Evolutionary conservation across 1,140 invertebrate genomes (phyloP).

Genomic region (Drosophila nasuta): DNA sequence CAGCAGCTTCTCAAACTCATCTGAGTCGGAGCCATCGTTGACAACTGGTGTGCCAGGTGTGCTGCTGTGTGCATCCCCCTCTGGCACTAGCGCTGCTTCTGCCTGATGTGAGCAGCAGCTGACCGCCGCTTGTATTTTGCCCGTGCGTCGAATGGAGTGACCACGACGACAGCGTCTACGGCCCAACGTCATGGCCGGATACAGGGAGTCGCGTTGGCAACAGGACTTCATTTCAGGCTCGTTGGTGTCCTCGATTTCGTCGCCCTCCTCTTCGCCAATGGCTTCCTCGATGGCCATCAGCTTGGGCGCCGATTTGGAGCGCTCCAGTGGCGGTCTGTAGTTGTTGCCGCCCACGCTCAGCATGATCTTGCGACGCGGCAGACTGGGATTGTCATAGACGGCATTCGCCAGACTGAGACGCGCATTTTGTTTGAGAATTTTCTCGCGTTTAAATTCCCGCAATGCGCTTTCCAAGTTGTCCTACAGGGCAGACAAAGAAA

Average conservation of each 20-base stretch:
- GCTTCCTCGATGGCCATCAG: conserved; percentile 97
- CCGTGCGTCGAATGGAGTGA: conserved; percentile 79
- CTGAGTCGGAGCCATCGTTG: conserved; percentile 76
- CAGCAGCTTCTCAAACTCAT: conserved; percentile 83
- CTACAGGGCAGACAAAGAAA: conserved; percentile 60
- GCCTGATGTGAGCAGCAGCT: conserved; percentile 60
- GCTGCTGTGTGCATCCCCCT: neutral
- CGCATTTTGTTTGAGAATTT: conserved; percentile 96
- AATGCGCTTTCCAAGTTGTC: conserved; percentile 92
- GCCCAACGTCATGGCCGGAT: conserved; percentile 85
- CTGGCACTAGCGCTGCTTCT: conserved; percentile 23
- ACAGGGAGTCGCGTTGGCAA: conserved; percentile 84
- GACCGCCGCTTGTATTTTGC: conserved; percentile 60
- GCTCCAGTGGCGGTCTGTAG: conserved; percentile 95
- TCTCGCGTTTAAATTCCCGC: conserved; percentile 97
- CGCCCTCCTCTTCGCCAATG: conserved; percentile 92
- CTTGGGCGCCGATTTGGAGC: conserved; percentile 97
- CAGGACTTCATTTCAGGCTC: conserved; percentile 82
- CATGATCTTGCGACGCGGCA: conserved; percentile 92
- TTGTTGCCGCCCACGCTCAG: conserved; percentile 92
- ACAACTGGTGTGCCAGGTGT: neutral
- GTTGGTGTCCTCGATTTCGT: conserved; percentile 86
- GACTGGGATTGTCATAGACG: conserved; percentile 93
- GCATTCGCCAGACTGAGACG: conserved; percentile 95
- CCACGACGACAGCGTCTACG: conserved; percentile 83